Evolutionary conservation across 1,140 invertebrate species (phyloP), one percentile per base, ranked within the genome.

Genomic region (Nixonia krombeini): DNA sequence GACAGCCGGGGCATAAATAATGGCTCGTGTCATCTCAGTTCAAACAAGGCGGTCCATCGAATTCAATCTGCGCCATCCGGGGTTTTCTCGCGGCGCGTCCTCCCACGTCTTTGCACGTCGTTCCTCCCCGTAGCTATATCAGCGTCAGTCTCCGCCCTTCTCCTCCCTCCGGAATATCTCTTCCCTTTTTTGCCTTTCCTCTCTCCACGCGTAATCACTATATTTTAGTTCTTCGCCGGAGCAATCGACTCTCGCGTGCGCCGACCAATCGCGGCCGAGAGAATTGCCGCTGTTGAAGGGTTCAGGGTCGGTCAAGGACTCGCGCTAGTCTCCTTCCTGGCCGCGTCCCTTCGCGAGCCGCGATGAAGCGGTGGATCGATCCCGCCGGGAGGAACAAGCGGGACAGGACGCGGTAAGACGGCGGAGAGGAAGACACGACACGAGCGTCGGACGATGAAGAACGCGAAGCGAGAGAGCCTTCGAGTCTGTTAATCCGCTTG

Each of bases 221-320:
- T 80, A 80, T 77, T 80, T 80, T 76, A 76, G 67, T 71, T 53
- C 57, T 56, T 70, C 57, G 67, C 50, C 67, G 56, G 68, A 73
- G 75, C 73, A 74, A 75, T 74, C 63, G 75, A 70, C 52, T 70
- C 61, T 75, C 59, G 65, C 64, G 72, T 65, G 63, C 66, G 66
- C 62, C 72, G 64, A 61, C 73, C 67, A 73, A 76, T 75, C 71
- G 52, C 63, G 42, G 64, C 38, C 33, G 13, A 58, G 31, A 40
- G 57, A 59, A 61, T 63, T 56, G 63, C 65, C 72, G 69, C 70
- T 64, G 72, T 64, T 74, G 65, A 61, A 56, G 68, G 76, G 79
- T 81, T 81, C 79, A 81, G 75, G 79, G 79, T 75, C 79, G 79
- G 79, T 79, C 79, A 81, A 81, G 79, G 79, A 81, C 79, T 81